A percentile compares a stretch with the other conserved stretches of the same genome.
These are phyloP conservation scores for Etheostoma cragini DNA, from an alignment of 2,113 vertebrate species.

Conservation along the genomic window DNA sequence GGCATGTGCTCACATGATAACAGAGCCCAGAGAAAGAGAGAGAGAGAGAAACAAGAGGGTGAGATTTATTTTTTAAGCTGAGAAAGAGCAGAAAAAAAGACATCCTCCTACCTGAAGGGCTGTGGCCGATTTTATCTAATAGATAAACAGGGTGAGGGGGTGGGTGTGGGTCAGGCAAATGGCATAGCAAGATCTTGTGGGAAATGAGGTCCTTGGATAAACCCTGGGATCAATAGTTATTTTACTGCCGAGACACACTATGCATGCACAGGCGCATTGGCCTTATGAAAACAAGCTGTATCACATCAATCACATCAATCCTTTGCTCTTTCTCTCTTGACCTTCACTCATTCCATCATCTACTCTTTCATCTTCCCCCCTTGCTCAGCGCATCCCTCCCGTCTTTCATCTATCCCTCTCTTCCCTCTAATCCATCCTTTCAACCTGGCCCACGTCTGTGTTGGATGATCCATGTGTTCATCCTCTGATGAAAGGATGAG, in stretches of 20 bases:
- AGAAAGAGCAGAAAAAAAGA: constrained; percentile 10
- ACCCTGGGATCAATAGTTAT: constrained; percentile 57
- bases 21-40: not conserved
- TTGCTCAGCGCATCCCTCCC: constrained; percentile 59
- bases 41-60: constrained; percentile 1
- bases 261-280: constrained; percentile 29
- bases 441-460: constrained; percentile 60
- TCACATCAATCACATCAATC: constrained; percentile 76
- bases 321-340: constrained; percentile 75
- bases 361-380: constrained; percentile 74
- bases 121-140: constrained; percentile 46
- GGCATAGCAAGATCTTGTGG: constrained; percentile 31
- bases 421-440: constrained; percentile 73
- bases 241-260: constrained; percentile 29
- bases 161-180: constrained; percentile 21
- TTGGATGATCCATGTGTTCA: constrained; percentile 67
- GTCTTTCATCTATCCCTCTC: constrained; percentile 73
- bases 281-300: constrained; percentile 77
- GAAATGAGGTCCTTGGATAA: constrained; percentile 41
- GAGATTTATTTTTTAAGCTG: constrained; percentile 18
- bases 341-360: constrained; percentile 77
- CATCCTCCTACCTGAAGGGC: constrained; percentile 1
- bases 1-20: constrained; percentile 24
- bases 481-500: constrained; percentile 71
- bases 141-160: constrained; percentile 37